Percentiles rank a stretch among this genome's conserved stretches.
These are phyloP conservation scores for Falcunculus frontatus DNA, from an alignment of 2,113 vertebrate species.

Conservation along the genomic window DNA sequence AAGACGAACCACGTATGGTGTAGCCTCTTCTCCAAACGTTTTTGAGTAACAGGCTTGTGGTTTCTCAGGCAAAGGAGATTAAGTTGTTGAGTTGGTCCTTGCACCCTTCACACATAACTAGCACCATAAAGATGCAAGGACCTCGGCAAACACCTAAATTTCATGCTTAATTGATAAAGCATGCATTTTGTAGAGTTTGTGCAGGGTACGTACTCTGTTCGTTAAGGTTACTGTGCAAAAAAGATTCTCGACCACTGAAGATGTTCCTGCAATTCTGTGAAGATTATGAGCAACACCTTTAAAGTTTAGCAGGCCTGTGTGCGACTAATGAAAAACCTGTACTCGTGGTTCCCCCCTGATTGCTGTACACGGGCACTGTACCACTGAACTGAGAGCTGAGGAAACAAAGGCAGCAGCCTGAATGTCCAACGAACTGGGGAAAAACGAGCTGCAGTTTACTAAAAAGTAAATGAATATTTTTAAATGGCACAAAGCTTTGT, in stretches of 20 bases:
- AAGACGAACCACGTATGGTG: slow-evolving; percentile 14
- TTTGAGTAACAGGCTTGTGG: background rate
- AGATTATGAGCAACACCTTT: slow-evolving; percentile 37
- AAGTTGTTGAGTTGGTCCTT: slow-evolving; percentile 62
- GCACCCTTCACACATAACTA: slow-evolving; percentile 69
- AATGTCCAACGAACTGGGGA: background rate
- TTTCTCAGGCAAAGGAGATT: slow-evolving; percentile 58
- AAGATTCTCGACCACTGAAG: background rate
- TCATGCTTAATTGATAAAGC: slow-evolving; percentile 71
- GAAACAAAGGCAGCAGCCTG: slow-evolving; percentile 47
- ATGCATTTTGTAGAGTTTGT: slow-evolving; percentile 59
- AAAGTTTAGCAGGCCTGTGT: slow-evolving; percentile 30
- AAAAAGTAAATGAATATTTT: slow-evolving; percentile 18
- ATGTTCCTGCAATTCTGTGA: background rate
- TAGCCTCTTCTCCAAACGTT: slow-evolving; percentile 12
- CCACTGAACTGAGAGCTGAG: slow-evolving; percentile 12
- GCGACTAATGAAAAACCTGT: background rate
- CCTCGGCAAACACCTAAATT: slow-evolving; percentile 58
- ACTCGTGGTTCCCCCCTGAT: background rate
- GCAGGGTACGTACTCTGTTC: slow-evolving; percentile 17
- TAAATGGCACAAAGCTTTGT: slow-evolving; percentile 63
- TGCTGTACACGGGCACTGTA: background rate
- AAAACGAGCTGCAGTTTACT: slow-evolving; percentile 3
- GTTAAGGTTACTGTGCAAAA: slow-evolving; percentile 47
- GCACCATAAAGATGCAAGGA: slow-evolving; percentile 74